Evolutionary conservation across 2,888 invertebrate genomes (phyloP), one percentile per base, ranked within the genome.

Genomic region (Lordiphosa fenestrarum): DNA sequence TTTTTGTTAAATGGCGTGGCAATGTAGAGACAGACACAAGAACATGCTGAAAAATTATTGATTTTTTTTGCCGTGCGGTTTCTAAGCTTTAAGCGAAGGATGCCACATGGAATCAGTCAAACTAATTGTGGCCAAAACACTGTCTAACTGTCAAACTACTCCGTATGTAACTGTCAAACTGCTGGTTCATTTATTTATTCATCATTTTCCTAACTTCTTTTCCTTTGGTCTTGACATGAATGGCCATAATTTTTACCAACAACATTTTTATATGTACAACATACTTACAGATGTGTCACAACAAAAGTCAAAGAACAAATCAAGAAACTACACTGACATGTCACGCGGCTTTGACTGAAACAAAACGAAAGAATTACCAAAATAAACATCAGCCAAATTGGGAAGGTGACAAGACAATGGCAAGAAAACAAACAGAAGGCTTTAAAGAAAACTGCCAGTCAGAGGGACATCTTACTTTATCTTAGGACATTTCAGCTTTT

Each of bases 141-240:
- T 65, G 69, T 73, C 77, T 49, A 74, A 67, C 67, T 84, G 84
- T 84, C 78, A 78, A 65, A 78, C 59, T 61, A 46, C 50, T 57
- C 42, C 21, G 23, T 7, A 47, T 44, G 55, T 63, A 63, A 55
- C 84, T 82, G 84, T 84, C 80, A 80, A 78, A 78, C 59, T 58
- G 50, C 47, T 42, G 64, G 64, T 72, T 72, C 36, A 49, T 61
- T 69, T 60, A 84, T 78, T 78, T 75, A 74, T 82, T 67, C 69
- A 74, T 68, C 73, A 69, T 62, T 63, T 53, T 52, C 68, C 60
- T 63, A 73, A 66, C 63, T 56, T 51, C 58, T 76, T 70, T 73
- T 71, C 59, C 65, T 60, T 30, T 58, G 73, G 73, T 51, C 46
- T 56, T 76, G 76, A 66, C 77, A 71, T 37, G 60, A 37, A 51